Conservation (phyloP, 1,140 invertebrate genomes). For the Diorhabda sublineata region DNA sequence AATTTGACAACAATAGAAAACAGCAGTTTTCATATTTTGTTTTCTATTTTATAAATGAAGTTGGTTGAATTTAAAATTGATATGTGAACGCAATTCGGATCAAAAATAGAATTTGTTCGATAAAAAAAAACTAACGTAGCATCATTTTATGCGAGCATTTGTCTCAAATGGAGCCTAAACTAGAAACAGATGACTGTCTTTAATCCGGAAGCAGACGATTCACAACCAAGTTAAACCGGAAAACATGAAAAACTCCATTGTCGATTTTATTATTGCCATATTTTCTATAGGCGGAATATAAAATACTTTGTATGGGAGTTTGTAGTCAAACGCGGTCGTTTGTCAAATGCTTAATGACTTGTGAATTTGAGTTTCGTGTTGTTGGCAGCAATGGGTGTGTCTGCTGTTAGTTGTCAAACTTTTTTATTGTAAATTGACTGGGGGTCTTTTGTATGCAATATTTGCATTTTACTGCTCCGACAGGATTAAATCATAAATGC, state of each 20-base stretch:
- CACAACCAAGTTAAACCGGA: neutral
- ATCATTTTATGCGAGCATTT: conserved; percentile 13
- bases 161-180: conserved; percentile 21
- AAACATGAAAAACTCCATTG: conserved; percentile 9
- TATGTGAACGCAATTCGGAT: neutral
- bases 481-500: no score
- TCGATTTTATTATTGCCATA: conserved; percentile 12
- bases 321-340: conserved; percentile 14
- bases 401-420: conserved; percentile 13
- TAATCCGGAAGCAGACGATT: conserved; percentile 3
- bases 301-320: conserved; percentile 19
- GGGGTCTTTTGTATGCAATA: conserved; percentile 11
- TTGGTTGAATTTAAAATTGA: neutral
- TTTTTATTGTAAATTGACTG: conserved; percentile 16
- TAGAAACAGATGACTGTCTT: conserved; percentile 19
- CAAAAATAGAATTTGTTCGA: neutral
- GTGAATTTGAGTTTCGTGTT: conserved; percentile 18
- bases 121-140: conserved; percentile 7
- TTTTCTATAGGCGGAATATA: conserved; percentile 14
- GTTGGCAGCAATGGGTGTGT: conserved; percentile 20
- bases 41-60: no score
- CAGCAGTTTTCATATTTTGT: no score
- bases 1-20: no score
- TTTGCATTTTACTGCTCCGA: neutral
- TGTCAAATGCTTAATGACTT: conserved; percentile 26